Conservation (phyloP, 2,113 vertebrate genomes). For the Furnarius figulus region DNA sequence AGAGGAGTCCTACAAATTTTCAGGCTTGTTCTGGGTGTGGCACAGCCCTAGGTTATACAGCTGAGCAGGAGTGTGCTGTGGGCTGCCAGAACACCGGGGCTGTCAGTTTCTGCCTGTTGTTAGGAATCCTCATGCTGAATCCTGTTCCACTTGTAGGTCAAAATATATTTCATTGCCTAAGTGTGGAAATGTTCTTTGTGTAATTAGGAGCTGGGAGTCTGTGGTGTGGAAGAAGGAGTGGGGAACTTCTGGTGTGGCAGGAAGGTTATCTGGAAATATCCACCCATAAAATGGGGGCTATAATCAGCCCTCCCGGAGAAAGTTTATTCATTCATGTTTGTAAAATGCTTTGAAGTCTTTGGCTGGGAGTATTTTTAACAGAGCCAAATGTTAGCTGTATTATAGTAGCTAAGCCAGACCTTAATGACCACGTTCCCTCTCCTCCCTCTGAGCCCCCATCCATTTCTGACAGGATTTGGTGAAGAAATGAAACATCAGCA, state of each 20-base stretch:
- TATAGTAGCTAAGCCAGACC: slow-evolving; percentile 40
- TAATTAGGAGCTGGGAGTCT: not conserved
- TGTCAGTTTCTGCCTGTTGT: not conserved
- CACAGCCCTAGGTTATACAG: not conserved
- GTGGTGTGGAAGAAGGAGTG: not conserved
- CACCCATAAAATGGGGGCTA: slow-evolving; percentile 16
- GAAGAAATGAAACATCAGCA: slow-evolving; percentile 57
- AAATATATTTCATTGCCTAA: not conserved
- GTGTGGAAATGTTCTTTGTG: not conserved
- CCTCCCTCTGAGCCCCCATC: not conserved
- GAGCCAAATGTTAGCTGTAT: not conserved
- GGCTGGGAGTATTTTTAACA: not conserved
- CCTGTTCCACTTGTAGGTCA: not conserved
- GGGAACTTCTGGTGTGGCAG: not conserved
- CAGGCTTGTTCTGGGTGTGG: not conserved
- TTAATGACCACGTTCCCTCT: not conserved
- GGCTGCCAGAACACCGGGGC: not conserved
- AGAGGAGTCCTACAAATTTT: not conserved
- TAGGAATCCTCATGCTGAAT: slow-evolving; percentile 7
- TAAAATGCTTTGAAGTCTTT: slow-evolving; percentile 33
- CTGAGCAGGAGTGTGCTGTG: not conserved
- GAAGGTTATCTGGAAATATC: slow-evolving; percentile 27
- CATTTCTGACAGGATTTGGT: slow-evolving; percentile 28
- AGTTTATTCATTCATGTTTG: slow-evolving; percentile 35
- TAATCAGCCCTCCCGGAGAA: slow-evolving; percentile 8